Evolutionary conservation across 2,888 invertebrate genomes (phyloP).

Genomic region (Ectobius pallidus): DNA sequence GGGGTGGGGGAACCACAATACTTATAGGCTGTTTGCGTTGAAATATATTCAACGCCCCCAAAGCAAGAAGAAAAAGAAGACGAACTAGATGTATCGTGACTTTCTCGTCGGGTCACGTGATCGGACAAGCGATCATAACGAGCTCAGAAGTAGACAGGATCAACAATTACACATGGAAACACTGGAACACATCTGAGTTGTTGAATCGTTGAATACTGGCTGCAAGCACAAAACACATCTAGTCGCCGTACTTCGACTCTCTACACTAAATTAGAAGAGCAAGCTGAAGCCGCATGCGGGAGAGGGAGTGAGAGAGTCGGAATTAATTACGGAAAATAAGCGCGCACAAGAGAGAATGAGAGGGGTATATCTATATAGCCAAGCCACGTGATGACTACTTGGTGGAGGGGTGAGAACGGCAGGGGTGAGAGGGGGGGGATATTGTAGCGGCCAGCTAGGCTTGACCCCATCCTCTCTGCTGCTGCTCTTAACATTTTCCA

Average conservation of each 20-base stretch:
- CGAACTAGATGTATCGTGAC: not conserved
- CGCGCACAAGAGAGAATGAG: conserved; percentile 37
- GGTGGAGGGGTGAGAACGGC: conserved; percentile 29
- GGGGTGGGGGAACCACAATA: no score
- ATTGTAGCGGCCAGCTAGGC: conserved; percentile 1
- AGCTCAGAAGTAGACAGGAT: not conserved
- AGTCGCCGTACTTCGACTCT: conserved; percentile 31
- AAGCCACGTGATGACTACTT: conserved; percentile 39
- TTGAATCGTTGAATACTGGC: not conserved
- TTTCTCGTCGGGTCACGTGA: not conserved
- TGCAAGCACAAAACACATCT: conserved; percentile 32
- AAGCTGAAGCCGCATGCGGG: conserved; percentile 33
- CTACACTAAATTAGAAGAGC: conserved; percentile 41
- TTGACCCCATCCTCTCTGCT: conserved; percentile 9
- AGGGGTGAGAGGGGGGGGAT: conserved; percentile 24
- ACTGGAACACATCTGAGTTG: not conserved
- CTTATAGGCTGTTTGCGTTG: not conserved
- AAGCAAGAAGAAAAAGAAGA: not conserved
- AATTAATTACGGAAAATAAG: conserved; percentile 43
- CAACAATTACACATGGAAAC: not conserved
- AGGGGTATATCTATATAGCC: not conserved
- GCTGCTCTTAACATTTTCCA: conserved; percentile 24
- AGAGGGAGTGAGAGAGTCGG: conserved; percentile 34
- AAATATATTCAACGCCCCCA: not conserved
- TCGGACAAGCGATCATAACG: not conserved